A percentile compares a stretch with the other conserved stretches of the same genome.
These are phyloP conservation scores for Alfaro cultratus DNA, from an alignment of 2,797 vertebrate species.

Conservation along the genomic window DNA sequence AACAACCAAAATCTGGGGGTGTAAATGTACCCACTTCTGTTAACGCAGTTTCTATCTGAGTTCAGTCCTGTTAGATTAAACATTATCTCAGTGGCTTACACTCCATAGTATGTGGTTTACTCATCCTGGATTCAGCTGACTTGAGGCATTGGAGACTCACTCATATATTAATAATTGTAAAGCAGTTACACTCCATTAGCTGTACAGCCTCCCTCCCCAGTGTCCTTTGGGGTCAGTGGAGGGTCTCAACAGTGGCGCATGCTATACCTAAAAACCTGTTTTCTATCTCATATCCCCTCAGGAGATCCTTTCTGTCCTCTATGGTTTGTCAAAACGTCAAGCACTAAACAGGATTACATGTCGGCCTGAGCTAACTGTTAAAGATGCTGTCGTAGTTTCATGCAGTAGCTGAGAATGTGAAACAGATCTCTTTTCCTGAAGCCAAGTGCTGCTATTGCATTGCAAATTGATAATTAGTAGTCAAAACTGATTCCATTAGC, in stretches of 20 bases:
- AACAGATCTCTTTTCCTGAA: background rate
- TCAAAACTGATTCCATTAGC: background rate
- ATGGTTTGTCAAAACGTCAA: constrained; percentile 2
- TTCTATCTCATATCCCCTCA: constrained; percentile 5
- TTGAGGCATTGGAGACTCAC: background rate
- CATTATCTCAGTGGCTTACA: constrained; percentile 10
- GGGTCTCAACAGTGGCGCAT: constrained; percentile 1
- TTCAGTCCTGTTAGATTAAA: constrained; percentile 9
- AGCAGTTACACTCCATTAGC: constrained; percentile 42
- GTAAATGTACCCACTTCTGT: background rate
- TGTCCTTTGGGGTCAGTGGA: constrained; percentile 23
- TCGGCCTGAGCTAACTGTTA: background rate
- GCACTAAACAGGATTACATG: background rate
- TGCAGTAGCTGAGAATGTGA: background rate
- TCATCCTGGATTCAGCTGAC: constrained; percentile 20
- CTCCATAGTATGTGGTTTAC: constrained; percentile 12
- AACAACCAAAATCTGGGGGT: background rate
- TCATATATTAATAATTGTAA: constrained; percentile 56
- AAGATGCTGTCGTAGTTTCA: background rate
- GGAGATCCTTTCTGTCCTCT: constrained; percentile 2
- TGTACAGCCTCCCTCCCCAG: constrained; percentile 8
- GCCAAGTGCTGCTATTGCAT: too few relatives aligned
- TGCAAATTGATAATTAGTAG: background rate
- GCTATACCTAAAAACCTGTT: background rate
- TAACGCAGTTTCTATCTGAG: background rate